These are phyloP conservation scores for Vireo griseus DNA, from an alignment of 2,797 vertebrate species.

Conservation along the genomic window DNA sequence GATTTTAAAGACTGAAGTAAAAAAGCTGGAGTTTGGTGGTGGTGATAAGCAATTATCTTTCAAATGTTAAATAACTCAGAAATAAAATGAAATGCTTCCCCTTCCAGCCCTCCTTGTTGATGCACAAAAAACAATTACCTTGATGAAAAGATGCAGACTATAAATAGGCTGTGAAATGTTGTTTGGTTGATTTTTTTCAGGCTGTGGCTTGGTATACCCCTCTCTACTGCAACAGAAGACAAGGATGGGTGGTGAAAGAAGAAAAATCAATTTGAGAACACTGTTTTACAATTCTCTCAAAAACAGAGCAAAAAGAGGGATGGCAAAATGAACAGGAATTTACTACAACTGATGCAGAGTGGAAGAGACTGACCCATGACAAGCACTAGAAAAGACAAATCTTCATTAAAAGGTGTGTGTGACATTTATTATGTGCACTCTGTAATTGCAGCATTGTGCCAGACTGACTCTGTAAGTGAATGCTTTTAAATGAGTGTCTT, in stretches of 20 bases:
- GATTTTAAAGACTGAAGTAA: not conserved
- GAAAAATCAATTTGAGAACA: not conserved
- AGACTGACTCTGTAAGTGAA: not conserved
- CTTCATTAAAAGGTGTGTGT: slow-evolving; percentile 55
- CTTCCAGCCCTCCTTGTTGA: not conserved
- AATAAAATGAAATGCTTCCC: not conserved
- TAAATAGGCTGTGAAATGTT: not conserved
- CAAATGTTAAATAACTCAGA: not conserved
- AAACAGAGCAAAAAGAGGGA: not conserved
- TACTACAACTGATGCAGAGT: not conserved
- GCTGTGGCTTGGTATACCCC: slow-evolving; percentile 65
- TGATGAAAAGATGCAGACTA: not conserved
- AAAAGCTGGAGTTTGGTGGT: not conserved
- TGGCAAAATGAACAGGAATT: not conserved
- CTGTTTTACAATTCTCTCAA: not conserved
- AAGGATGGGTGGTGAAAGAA: slow-evolving; percentile 14
- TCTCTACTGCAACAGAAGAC: slow-evolving; percentile 23
- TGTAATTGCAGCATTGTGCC: not conserved
- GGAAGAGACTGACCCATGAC: not conserved
- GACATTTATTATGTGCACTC: not conserved
- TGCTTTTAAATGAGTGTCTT: not conserved
- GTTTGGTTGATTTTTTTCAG: not conserved
- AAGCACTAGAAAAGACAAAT: not conserved
- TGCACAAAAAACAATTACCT: not conserved
- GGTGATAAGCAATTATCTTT: not conserved